Evolutionary conservation across 1,140 invertebrate species (phyloP).

Genomic region (Scaptomyza graminum): DNA sequence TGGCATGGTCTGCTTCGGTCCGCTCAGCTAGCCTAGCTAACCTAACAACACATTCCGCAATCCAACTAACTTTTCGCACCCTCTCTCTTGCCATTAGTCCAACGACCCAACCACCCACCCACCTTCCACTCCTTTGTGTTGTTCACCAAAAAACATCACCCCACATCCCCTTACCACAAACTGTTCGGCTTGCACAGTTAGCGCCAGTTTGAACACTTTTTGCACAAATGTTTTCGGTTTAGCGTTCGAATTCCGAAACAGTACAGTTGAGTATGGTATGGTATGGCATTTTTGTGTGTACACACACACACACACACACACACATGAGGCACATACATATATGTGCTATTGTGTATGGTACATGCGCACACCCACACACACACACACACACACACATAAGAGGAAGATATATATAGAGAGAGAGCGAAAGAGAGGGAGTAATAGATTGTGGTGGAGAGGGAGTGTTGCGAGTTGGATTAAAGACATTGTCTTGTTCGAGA

Average conservation of each 20-base stretch:
- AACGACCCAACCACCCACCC: too few relatives aligned
- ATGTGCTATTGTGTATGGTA: slow-evolving; percentile 61
- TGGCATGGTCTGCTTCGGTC: slow-evolving; percentile 12
- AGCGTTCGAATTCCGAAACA: slow-evolving; percentile 76
- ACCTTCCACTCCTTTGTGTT: slow-evolving; percentile 29
- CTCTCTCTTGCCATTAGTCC: too few relatives aligned
- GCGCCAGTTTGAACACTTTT: slow-evolving; percentile 66
- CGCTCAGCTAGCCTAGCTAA: not conserved
- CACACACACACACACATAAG: slow-evolving; percentile 24
- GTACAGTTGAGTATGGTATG: slow-evolving; percentile 79
- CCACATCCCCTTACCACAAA: not conserved
- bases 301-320: slow-evolving; percentile 38
- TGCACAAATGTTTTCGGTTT: slow-evolving; percentile 70
- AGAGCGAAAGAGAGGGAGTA: not conserved
- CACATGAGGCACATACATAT: slow-evolving; percentile 18
- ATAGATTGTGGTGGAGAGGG: too few relatives aligned
- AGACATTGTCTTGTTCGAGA: slow-evolving; percentile 21
- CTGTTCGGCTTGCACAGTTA: slow-evolving; percentile 26
- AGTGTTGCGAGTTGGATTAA: not conserved
- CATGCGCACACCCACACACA: slow-evolving; percentile 65
- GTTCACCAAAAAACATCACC: slow-evolving; percentile 6
- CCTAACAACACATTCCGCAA: slow-evolving; percentile 20
- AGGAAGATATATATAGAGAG: not conserved
- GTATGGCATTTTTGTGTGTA: slow-evolving; percentile 68
- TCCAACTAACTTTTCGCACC: not conserved